Conservation (phyloP, 2,113 vertebrate genomes). For the Embiotoca jacksoni region DNA sequence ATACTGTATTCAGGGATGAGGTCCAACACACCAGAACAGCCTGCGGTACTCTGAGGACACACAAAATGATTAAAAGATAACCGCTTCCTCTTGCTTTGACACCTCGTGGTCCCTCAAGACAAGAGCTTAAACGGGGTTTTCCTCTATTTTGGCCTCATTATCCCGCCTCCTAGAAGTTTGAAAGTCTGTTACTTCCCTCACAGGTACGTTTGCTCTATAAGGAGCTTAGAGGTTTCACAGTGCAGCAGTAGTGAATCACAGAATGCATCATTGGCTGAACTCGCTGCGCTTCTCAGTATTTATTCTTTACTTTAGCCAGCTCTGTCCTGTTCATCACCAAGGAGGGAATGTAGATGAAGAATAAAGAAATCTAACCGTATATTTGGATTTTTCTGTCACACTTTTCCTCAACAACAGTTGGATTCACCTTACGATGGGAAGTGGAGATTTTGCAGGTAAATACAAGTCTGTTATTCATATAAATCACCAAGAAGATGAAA, state of each 20-base stretch:
- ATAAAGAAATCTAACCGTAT: too few species aligned
- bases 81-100: not conserved
- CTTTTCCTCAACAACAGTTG: not conserved
- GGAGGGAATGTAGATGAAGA: not conserved
- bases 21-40: not conserved
- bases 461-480: too few species aligned
- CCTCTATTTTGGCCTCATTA: conserved; percentile 5
- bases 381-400: not conserved
- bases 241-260: conserved; percentile 39
- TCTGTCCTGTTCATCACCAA: not conserved
- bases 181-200: conserved; percentile 21
- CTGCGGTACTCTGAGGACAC: not conserved
- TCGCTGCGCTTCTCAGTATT: conserved; percentile 19
- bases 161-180: conserved; percentile 1
- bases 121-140: not conserved
- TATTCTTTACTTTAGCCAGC: conserved; percentile 35
- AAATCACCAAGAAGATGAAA: too few species aligned
- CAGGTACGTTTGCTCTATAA: conserved; percentile 18
- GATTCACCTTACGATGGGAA: too few species aligned
- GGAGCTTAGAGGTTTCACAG: conserved; percentile 28
- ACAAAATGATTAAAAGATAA: conserved; percentile 20
- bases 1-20: too few species aligned
- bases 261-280: conserved; percentile 23
- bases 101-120: conserved; percentile 6
- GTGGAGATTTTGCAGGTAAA: too few species aligned